Evolutionary conservation across 2,113 vertebrate species (phyloP), one percentile per base, ranked within the genome.

Genomic region (Bubo blakistoni): DNA sequence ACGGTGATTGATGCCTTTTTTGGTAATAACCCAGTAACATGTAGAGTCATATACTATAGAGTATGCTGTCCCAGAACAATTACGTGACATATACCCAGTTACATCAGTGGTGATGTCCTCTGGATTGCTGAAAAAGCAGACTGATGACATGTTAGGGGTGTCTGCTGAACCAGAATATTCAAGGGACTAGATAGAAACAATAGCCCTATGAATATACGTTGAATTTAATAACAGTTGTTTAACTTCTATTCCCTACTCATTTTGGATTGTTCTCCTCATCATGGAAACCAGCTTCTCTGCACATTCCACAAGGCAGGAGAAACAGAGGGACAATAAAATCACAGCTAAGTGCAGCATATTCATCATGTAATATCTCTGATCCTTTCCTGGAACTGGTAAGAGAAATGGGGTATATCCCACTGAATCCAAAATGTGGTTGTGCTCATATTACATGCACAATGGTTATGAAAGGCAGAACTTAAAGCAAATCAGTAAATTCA

Each of bases 1-100:
- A 95, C 0, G 24, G 94, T 97, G 97, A 97, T 97, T 97, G 97
- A 98, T 97, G 95, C 87, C 67, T 95, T 97, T 97, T 98, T 97
- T 30, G 38, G 91, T 97, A 98, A 95, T 94, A 97, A 94, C 81
- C 72, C 90, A 94, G 90, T 96, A 95, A 94, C 65, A 72, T 3
- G 1, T 80, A 52, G 93, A 96, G 66, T 92, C 84, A 8, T 88
- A 72, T 25, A 29, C n/a, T 70, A 14, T 27, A 73, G 25, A 79
- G 5, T 19, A 19, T 3, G 3, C 38, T 73, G 34, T 92, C 32
- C 59, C 42, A 77, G 74, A 94, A 36, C 46, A 90, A 29, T 70
- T 88, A 49, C 19, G n/a, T 89, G 77, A 76, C 11, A 18, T 57
- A 71, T 32, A 91, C 34, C 34, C 67, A 44, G 11, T 73, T 82